phyloP scores from a whole-genome alignment of 2,113 vertebrate species.

The Channa maculata region DNA sequence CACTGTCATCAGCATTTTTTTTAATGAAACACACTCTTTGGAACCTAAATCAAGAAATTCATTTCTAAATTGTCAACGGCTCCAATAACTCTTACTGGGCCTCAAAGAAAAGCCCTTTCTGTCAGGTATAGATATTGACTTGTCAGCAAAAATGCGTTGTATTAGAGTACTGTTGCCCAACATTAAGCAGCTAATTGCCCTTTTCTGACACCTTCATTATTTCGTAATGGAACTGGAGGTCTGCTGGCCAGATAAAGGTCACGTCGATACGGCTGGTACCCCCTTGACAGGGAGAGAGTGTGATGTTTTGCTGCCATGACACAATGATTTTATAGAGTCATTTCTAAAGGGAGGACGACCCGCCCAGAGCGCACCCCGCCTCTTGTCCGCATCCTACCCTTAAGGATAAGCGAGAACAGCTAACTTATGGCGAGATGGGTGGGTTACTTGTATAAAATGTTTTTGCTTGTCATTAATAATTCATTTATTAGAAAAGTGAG shows the following conservation, averaged over 20 bases:
- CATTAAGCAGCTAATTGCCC: conserved; percentile 84
- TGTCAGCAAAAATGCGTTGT: conserved; percentile 72
- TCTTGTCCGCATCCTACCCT: neutral
- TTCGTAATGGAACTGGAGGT: conserved; percentile 75
- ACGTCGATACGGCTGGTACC: conserved; percentile 55
- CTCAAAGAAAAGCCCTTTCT: conserved; percentile 25
- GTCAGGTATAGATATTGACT: conserved; percentile 63
- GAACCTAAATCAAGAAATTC: conserved; percentile 13
- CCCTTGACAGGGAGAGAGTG: conserved; percentile 47
- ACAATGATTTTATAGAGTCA: conserved; percentile 53
- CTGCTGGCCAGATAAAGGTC: conserved; percentile 79
- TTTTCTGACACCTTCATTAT: conserved; percentile 82
- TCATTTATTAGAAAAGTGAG: too few relatives aligned
- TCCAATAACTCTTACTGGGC: conserved; percentile 7
- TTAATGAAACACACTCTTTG: conserved; percentile 2
- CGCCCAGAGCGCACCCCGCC: neutral
- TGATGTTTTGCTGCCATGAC: conserved; percentile 57
- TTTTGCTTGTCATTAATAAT: too few relatives aligned
- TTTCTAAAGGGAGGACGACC: conserved; percentile 20
- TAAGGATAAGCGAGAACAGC: too few relatives aligned
- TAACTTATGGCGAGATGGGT: too few relatives aligned
- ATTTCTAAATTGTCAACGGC: conserved; percentile 29
- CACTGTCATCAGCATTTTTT: neutral
- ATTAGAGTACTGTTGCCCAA: conserved; percentile 75
- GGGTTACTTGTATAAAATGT: too few relatives aligned